A percentile compares a stretch with the other conserved stretches of the same genome.
phyloP scores from a whole-genome alignment of 2,797 vertebrate species.

The Peromyscus melanophrys region DNA sequence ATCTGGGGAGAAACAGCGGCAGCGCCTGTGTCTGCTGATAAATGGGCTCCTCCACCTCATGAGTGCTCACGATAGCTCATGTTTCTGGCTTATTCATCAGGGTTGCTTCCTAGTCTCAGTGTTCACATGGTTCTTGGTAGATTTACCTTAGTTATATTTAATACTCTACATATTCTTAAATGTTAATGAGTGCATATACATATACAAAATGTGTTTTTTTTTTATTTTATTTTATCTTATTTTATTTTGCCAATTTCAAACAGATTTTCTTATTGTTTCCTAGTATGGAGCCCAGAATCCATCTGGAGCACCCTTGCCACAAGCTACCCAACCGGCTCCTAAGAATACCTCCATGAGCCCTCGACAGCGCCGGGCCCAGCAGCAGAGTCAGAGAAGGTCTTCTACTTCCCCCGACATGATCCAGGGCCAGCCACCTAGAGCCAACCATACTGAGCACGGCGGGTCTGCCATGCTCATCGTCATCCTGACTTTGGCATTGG shows the following conservation, averaged over 20 bases:
- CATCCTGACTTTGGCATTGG: conserved; percentile 95
- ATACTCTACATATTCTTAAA: conserved; percentile 38
- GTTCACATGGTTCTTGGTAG: conserved; percentile 26
- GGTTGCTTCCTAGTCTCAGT: neutral
- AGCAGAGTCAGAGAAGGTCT: conserved; percentile 90
- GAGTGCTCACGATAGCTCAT: neutral
- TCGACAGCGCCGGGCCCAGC: conserved; percentile 94
- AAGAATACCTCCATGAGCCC: conserved; percentile 91
- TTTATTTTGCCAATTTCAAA: conserved; percentile 61
- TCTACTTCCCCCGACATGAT: conserved; percentile 88
- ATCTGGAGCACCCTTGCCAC: conserved; percentile 74
- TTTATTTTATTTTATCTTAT: neutral
- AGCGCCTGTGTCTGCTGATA: neutral
- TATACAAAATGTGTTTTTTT: neutral
- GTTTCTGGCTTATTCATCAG: conserved; percentile 24
- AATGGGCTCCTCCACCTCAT: neutral
- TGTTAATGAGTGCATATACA: neutral
- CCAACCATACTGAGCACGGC: conserved; percentile 90
- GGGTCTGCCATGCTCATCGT: conserved; percentile 94
- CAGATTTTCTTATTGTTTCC: conserved; percentile 66
- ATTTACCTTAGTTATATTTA: conserved; percentile 46
- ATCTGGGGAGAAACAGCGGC: neutral
- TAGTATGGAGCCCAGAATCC: conserved; percentile 83
- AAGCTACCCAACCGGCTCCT: conserved; percentile 77
- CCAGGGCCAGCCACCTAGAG: conserved; percentile 89